Evolutionary conservation across 2,113 vertebrate genomes (phyloP).

Genomic region (Acrocephalus arundinaceus): DNA sequence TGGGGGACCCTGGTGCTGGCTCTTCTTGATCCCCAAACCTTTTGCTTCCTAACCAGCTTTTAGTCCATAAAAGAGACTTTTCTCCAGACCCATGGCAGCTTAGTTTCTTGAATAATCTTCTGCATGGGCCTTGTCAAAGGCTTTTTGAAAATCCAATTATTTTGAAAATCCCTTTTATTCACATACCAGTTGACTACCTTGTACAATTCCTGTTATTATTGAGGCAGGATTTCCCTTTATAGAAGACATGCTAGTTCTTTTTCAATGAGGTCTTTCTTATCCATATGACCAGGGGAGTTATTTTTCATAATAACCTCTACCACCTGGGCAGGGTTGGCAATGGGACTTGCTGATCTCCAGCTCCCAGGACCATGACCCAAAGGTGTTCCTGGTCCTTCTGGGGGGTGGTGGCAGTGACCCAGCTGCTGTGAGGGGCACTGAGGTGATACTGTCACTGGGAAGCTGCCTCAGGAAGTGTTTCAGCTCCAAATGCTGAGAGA

Average conservation of each 20-base stretch:
- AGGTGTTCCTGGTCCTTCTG: not conserved
- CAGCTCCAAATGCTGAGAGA: not conserved
- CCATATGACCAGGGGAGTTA: not conserved
- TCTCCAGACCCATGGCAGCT: not conserved
- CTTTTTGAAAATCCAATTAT: conserved; percentile 8
- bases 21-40: not conserved
- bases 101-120: not conserved
- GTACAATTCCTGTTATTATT: accelerated
- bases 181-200: not conserved
- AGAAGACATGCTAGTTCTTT: not conserved
- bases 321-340: not conserved
- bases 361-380: not conserved
- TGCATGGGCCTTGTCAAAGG: not conserved
- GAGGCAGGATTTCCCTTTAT: not conserved
- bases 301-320: not conserved
- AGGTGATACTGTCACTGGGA: accelerated
- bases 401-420: not conserved
- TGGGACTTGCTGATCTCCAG: not conserved
- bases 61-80: not conserved
- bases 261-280: not conserved
- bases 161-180: not conserved
- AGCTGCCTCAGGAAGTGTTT: not conserved
- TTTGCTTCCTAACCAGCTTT: conserved; percentile 6
- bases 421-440: not conserved
- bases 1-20: not conserved